phyloP scores from a whole-genome alignment of 2,113 vertebrate species.

The Morone chrysops region DNA sequence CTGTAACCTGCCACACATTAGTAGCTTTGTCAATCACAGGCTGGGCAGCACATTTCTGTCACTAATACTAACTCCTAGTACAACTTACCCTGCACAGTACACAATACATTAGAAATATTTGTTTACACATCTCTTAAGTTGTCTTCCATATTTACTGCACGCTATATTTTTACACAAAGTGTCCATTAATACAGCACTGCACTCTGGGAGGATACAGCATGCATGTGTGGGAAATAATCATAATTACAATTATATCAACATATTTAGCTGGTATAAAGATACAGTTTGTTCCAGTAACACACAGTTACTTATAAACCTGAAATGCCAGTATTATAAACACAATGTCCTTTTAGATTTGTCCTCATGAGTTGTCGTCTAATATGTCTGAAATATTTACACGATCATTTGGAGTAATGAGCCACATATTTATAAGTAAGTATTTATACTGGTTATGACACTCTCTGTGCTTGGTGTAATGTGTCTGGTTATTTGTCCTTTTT shows the following conservation, averaged over 20 bases:
- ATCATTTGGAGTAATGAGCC: constrained; percentile 52
- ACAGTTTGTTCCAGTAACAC: constrained; percentile 28
- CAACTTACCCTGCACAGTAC: not conserved
- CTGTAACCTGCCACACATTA: not conserved
- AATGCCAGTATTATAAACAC: constrained; percentile 31
- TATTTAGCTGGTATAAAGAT: constrained; percentile 25
- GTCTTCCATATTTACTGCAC: not conserved
- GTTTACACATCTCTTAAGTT: constrained; percentile 1
- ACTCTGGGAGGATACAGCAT: constrained; percentile 19
- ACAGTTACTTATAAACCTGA: constrained; percentile 23
- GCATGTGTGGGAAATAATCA: constrained; percentile 20
- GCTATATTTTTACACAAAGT: constrained; percentile 22
- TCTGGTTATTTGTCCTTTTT: constrained; percentile 4
- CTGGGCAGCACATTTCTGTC: not conserved
- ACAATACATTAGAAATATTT: constrained; percentile 6
- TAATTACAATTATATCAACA: constrained; percentile 31
- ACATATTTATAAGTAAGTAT: constrained; percentile 19
- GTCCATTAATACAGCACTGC: not conserved
- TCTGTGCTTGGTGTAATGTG: constrained; percentile 20
- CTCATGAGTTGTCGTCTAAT: constrained; percentile 39
- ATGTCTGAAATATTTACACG: constrained; percentile 61
- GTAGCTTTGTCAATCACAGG: constrained; percentile 45
- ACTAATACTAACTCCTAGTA: not conserved
- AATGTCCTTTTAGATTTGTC: constrained; percentile 32
- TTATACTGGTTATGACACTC: constrained; percentile 22